These are phyloP conservation scores for Melopsittacus undulatus DNA, from an alignment of 2,797 vertebrate genomes.

Conservation along the genomic window DNA sequence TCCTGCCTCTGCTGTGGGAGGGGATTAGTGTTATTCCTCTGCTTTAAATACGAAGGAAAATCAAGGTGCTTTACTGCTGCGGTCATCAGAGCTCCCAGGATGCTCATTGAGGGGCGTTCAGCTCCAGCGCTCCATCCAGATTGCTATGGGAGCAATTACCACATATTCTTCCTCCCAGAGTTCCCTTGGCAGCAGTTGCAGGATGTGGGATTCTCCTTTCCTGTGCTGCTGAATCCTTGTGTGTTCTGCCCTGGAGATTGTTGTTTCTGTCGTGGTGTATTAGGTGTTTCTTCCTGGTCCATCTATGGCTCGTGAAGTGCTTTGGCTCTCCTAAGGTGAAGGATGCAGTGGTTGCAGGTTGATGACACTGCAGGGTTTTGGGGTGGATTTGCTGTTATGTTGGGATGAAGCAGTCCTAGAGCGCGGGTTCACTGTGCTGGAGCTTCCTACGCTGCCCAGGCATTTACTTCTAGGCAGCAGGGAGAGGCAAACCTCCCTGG, in stretches of 20 bases:
- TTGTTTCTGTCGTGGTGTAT: neutral
- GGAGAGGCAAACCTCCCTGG: conserved; percentile 13
- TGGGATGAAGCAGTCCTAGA: neutral
- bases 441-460: neutral
- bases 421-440: neutral
- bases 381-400: neutral
- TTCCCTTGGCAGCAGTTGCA: neutral
- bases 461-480: neutral
- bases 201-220: conserved; percentile 47
- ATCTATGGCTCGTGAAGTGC: rapidly evolving
- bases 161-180: neutral
- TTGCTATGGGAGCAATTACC: neutral
- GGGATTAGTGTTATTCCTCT: neutral
- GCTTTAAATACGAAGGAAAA: neutral
- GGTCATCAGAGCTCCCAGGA: neutral
- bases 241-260: neutral
- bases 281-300: neutral
- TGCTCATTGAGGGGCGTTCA: neutral
- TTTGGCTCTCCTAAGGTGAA: neutral
- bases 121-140: neutral
- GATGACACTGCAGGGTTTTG: neutral
- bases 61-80: neutral
- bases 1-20: neutral
- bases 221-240: neutral
- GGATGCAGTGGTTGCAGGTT: neutral